Evolutionary conservation across 1,140 invertebrate species (phyloP), one percentile per base, ranked within the genome.

Genomic region (Tetraneura akinire): DNA sequence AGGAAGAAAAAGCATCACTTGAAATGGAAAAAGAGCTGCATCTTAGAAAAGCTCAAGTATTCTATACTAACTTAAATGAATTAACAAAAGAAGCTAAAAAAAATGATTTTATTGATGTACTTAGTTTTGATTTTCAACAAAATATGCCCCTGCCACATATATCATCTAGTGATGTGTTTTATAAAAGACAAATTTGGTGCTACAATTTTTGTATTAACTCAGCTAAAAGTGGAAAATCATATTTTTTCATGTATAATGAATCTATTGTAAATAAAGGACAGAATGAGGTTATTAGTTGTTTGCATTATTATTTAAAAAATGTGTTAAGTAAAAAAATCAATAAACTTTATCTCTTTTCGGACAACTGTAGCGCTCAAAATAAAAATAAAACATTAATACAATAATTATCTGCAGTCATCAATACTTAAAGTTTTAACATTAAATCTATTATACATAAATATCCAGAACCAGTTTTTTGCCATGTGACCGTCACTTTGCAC

Each of bases 301-400:
- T 80, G 42, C 80, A 80, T 66, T 13, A 80, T 21, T 80, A 66
- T 45, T 78, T 78, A 21, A 42, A 37, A 45, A 78, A 60, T 11
- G 45, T 78, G n/a, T 4, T 78, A 47, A 45, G 13, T 60, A 29
- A 1, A 78, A 42, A 10, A n/a, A 29, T 78, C 1, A 62, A 60
- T 60, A 78, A 5, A 42, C 11, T 78, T 42, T 60, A 23, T 78
- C 21, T 78, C 10, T 80, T 64, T 70, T 68, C 62, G 18, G 80
- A 80, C 10, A 80, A 80, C 5, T 80, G 80, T 16, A 62, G 53
- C 53, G 32, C 80, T 0, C 80, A 80, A 16, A 80, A 80, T 80
- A 80, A 80, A 64, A 80, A 80, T 53, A 29, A 23, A 49, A 26
- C 62, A 0, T 21, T 80, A 49, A n/a, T 29, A n/a, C 80, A 53